Conservation (phyloP, 2,797 vertebrate species). For the Sebastes matsubarae region DNA sequence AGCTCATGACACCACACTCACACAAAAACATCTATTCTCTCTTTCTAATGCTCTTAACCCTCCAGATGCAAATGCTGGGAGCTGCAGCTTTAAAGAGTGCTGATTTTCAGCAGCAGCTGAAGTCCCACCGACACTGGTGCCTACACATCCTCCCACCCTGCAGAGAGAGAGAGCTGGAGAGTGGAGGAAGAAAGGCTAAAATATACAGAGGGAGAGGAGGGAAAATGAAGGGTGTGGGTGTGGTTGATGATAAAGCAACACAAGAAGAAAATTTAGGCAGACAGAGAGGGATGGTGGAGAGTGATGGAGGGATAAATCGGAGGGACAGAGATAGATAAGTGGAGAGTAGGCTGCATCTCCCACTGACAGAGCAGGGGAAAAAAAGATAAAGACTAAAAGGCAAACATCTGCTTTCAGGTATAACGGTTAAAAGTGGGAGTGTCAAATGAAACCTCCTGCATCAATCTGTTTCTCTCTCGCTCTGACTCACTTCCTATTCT, state of each 20-base stretch:
- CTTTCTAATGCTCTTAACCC: background rate
- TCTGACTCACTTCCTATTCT: slow-evolving; percentile 47
- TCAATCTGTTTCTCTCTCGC: slow-evolving; percentile 19
- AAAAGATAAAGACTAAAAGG: background rate
- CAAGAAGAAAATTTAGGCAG: background rate
- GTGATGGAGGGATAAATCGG: background rate
- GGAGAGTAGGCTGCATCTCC: slow-evolving; percentile 5
- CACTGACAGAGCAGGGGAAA: slow-evolving; percentile 10
- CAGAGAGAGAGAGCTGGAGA: slow-evolving; percentile 12
- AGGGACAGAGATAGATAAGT: slow-evolving; percentile 9
- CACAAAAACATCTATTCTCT: background rate
- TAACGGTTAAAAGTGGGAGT: slow-evolving; percentile 58
- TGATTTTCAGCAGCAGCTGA: slow-evolving; percentile 30
- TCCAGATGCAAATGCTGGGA: background rate
- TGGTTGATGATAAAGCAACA: slow-evolving; percentile 12
- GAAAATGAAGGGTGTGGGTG: slow-evolving; percentile 16
- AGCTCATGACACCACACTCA: background rate
- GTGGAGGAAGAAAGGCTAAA: slow-evolving; percentile 28
- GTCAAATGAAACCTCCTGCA: slow-evolving; percentile 35
- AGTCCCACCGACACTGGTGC: slow-evolving; percentile 21
- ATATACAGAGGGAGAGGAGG: slow-evolving; percentile 13
- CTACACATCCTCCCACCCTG: slow-evolving; percentile 43
- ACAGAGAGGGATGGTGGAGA: background rate
- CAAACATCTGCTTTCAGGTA: slow-evolving; percentile 49
- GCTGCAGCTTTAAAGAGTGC: slow-evolving; percentile 11